Evolutionary conservation across 2,113 vertebrate genomes (phyloP), one percentile per base, ranked within the genome.

Genomic region (Seriola quinqueradiata): DNA sequence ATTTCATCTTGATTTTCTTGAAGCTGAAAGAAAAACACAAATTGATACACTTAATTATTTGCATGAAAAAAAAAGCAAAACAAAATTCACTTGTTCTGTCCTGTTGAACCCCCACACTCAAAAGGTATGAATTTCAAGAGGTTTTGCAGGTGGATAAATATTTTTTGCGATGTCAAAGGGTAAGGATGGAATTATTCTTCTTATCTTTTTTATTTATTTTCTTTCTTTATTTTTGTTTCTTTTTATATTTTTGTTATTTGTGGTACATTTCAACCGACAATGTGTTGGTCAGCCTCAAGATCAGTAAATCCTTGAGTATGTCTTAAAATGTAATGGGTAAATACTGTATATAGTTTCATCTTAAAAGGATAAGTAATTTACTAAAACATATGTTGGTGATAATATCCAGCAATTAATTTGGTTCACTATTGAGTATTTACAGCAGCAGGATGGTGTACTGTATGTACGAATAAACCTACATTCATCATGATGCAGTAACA

Each of bases 1-100:
- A 99, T 99, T 94, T 99, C 97, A 94, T 99, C 98, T 93, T 99
- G 98, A 93, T 99, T 99, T 95, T 99, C 98, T 93, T 99, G 98
- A 93, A 99, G 97, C 98, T 99, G 94, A 80, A 95, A 96, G 32
- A 75, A 10, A 69, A 79, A 77, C 23, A 86, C 5, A 73, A 48
- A 58, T 3, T 3, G 1, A 79, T 19, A 74, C 2, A 74, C 2
- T 21, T 36, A 63, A 55, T n/a, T 0, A 67, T 54, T 50, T 75
- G 10, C 1, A 75, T 23, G 3, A 57, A 67, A 40, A 81, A 40
- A 81, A 4, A 65, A 0, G 12, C 19, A 44, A 42, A n/a, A 54
- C 16, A 12, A 42, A 58, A 42, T 6, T 2, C 36, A 5, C 14
- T 50, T 50, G 17, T 50, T 8, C 5, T 21, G 19, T 1, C 17